Evolutionary conservation across 2,797 vertebrate genomes (phyloP), one percentile per base, ranked within the genome.

Genomic region (Alosa sapidissima): DNA sequence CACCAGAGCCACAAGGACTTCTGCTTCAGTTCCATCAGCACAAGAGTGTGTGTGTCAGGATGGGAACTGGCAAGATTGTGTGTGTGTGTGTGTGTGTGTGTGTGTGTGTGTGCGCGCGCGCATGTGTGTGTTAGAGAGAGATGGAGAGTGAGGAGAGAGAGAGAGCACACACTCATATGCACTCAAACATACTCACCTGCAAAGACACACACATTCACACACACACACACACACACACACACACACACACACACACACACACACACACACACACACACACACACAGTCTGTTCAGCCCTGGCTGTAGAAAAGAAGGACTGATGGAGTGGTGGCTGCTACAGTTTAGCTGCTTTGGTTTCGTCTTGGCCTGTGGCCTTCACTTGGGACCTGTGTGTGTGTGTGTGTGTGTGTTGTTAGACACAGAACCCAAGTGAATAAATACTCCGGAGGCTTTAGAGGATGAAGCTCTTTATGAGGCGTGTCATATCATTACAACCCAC

Each of bases 1-100:
- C 86, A 48, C 81, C 33, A 81, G 36, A 36, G 49, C 86, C 88
- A 87, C 84, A 86, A 86, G 86, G 87, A 88, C 87, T 85, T 83
- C 84, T 88, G 87, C 78, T 89, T 90, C 87, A 85, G 83, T 84
- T 87, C 92, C 81, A 89, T 94, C 92, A 90, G 92, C 92, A 84
- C 89, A 19, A 16, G 14, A 58, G 54, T 58, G 54, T 58, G 54
- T 58, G 54, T 58, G 54, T 47, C 28, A 28, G 28, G 28, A 28
- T 28, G 28, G 28, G 28, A 28, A 28, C 28, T 28, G 28, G 28
- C 28, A 28, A 28, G 28, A 28, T 28, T 28, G 28, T 28, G 28
- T 28, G 28, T 28, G 28, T 28, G 28, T 28, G 28, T 28, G 28
- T 28, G 28, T 28, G 28, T 1, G 28, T 28, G 28, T 28, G 28